Conservation (phyloP, 2,888 invertebrate genomes). For the Idaea biselata region DNA sequence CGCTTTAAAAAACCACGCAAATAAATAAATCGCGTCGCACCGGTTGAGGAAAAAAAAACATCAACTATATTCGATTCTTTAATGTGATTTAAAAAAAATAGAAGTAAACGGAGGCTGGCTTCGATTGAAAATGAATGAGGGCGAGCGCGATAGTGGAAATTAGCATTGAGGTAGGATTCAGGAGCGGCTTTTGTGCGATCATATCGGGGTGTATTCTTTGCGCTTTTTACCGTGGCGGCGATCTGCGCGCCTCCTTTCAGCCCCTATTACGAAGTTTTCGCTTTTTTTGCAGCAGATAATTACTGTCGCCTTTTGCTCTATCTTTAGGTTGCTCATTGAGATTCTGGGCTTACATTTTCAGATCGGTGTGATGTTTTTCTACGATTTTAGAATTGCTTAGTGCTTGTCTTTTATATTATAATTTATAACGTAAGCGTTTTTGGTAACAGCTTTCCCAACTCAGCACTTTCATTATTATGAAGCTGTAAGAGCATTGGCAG, state of each 20-base stretch:
- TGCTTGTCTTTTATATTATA: neutral
- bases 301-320: constrained; percentile 57
- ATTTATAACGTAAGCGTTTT: no score
- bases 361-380: neutral
- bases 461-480: neutral
- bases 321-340: constrained; percentile 11
- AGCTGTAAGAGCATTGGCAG: constrained; percentile 11
- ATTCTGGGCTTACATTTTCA: neutral
- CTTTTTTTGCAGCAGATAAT: constrained; percentile 73
- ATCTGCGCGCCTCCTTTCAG: constrained; percentile 62
- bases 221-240: constrained; percentile 76
- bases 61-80: constrained; percentile 80
- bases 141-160: constrained; percentile 81
- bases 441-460: neutral
- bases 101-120: constrained; percentile 72
- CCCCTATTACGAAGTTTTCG: constrained; percentile 71
- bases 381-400: neutral
- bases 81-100: constrained; percentile 79
- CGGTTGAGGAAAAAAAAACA: constrained; percentile 67
- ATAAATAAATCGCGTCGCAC: constrained; percentile 80
- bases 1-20: constrained; percentile 78
- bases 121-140: constrained; percentile 81
- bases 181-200: constrained; percentile 80
- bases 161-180: constrained; percentile 80
- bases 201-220: constrained; percentile 81